phyloP scores from a whole-genome alignment of 2,888 invertebrate genomes.

The Zhuqinia jingwanae region DNA sequence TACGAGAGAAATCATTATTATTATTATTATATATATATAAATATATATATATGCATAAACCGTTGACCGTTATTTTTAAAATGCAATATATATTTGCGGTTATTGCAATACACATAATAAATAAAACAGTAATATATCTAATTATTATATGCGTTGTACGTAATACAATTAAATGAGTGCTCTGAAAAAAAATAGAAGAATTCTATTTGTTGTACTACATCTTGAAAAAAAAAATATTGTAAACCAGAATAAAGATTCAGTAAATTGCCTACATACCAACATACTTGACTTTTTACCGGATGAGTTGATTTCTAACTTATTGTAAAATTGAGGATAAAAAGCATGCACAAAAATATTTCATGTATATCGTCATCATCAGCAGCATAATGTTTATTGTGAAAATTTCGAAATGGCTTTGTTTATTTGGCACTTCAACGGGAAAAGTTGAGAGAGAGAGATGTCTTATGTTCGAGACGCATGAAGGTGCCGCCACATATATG shows the following conservation, averaged over 20 bases:
- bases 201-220: neutral
- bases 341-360: too few relatives aligned
- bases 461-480: too few relatives aligned
- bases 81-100: neutral
- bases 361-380: too few relatives aligned
- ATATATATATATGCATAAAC: neutral
- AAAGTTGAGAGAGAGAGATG: too few relatives aligned
- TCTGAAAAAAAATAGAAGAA: neutral
- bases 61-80: neutral
- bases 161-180: neutral
- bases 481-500: too few relatives aligned
- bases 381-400: too few relatives aligned
- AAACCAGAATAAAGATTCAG: neutral
- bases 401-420: too few relatives aligned
- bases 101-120: neutral
- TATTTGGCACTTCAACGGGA: too few relatives aligned
- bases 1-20: constrained; percentile 5
- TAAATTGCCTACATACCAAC: neutral
- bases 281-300: neutral
- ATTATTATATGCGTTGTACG: neutral
- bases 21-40: too few relatives aligned
- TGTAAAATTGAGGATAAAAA: too few relatives aligned
- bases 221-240: neutral
- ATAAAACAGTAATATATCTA: neutral
- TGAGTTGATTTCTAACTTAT: too few relatives aligned